Conservation (phyloP, 2,888 invertebrate species). For the Hypselothyrea guttata region DNA sequence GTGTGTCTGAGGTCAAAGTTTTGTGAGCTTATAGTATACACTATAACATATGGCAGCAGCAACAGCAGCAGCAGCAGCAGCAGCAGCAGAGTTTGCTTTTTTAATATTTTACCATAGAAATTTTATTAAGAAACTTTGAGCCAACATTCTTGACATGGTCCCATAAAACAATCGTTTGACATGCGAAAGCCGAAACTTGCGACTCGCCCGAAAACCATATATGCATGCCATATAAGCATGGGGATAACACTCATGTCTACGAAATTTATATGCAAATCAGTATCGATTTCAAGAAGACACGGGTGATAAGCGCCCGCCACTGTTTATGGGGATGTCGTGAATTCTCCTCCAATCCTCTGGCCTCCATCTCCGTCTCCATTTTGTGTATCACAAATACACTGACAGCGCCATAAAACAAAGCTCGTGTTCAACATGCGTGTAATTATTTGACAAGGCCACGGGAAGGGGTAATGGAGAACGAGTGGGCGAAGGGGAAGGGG, state of each 20-base stretch:
- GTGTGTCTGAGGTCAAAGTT: constrained; percentile 41
- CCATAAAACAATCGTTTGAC: constrained; percentile 69
- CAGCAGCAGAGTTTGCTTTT: constrained; percentile 32
- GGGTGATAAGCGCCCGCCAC: constrained; percentile 68
- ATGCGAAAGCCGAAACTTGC: constrained; percentile 46
- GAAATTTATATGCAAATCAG: constrained; percentile 72
- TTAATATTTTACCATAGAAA: constrained; percentile 62
- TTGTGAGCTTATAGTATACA: constrained; percentile 17
- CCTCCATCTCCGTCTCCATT: neutral
- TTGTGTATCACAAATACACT: constrained; percentile 38
- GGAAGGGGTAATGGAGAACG: neutral
- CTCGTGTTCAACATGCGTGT: constrained; percentile 52
- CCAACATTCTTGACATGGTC: constrained; percentile 46
- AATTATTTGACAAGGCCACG: constrained; percentile 40
- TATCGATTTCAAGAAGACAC: constrained; percentile 64
- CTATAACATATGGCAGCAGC: constrained; percentile 9
- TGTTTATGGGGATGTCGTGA: constrained; percentile 49
- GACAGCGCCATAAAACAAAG: constrained; percentile 40
- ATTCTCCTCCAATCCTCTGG: constrained; percentile 2
- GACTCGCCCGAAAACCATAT: constrained; percentile 8
- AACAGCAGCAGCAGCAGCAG: no score
- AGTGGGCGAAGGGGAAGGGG: neutral
- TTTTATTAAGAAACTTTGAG: constrained; percentile 67
- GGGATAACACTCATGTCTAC: constrained; percentile 41
- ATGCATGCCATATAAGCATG: constrained; percentile 2